phyloP scores from a whole-genome alignment of 30 jellyfish, hydroid and myxozoan genomes.

The Turritopsis rubra region DNA sequence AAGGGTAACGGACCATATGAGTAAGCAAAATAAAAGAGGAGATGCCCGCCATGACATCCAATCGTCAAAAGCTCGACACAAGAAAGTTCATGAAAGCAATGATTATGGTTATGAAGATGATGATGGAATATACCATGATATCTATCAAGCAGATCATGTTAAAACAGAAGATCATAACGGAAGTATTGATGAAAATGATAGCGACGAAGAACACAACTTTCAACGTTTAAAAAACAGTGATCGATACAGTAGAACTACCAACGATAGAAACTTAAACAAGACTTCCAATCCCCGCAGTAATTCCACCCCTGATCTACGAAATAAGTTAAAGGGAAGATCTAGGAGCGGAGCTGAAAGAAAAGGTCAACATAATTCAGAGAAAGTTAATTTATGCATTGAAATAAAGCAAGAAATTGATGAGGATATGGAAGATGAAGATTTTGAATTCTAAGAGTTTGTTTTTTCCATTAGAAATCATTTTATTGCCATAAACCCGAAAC shows the following conservation, averaged over 20 bases:
- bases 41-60: constrained; percentile 15
- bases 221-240: background rate
- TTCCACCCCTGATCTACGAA: background rate
- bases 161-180: background rate
- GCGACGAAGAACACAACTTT: background rate
- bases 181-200: background rate
- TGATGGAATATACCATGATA: constrained; percentile 18
- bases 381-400: constrained; percentile 64
- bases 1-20: background rate
- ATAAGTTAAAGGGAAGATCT: background rate
- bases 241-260: background rate
- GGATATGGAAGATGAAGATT: constrained; percentile 21
- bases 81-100: background rate
- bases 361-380: constrained; percentile 26
- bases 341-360: background rate
- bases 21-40: background rate
- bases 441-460: constrained; percentile 1
- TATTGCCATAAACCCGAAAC: no score
- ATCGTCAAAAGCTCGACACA: constrained; percentile 1
- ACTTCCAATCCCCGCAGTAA: background rate
- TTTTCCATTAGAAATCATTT: background rate
- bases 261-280: background rate
- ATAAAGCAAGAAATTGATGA: constrained; percentile 71
- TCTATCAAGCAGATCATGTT: background rate
- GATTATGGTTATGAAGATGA: constrained; percentile 7